A percentile compares a stretch with the other conserved stretches of the same genome.
Conservation (phyloP, 2,797 vertebrate genomes). For the Enteromius viviparus region DNA sequence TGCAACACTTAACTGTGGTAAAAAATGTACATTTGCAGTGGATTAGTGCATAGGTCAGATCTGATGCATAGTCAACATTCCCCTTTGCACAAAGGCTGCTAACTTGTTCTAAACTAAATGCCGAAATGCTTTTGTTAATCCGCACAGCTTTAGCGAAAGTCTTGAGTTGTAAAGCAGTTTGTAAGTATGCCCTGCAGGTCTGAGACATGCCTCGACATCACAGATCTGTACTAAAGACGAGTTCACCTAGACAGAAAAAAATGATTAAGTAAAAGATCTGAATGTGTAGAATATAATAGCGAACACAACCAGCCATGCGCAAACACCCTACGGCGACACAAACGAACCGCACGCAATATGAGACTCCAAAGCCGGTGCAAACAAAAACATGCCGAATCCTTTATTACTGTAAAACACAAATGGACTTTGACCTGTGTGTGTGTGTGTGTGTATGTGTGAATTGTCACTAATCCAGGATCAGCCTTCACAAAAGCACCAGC, state of each 20-base stretch:
- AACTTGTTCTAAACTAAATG: background rate
- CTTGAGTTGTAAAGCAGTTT: background rate
- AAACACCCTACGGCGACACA: background rate
- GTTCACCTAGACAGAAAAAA: conserved; percentile 8
- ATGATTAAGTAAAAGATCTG: background rate
- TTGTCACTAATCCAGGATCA: conserved; percentile 55
- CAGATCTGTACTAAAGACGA: background rate
- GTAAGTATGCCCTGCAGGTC: conserved; percentile 17
- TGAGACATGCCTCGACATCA: background rate
- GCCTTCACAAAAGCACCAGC: conserved; percentile 36
- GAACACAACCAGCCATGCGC: background rate
- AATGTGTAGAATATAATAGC: background rate
- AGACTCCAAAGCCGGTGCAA: background rate
- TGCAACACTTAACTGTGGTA: background rate
- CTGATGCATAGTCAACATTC: background rate
- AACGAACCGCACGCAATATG: background rate
- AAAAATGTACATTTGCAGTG: background rate
- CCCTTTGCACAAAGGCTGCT: background rate
- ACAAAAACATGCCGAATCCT: background rate
- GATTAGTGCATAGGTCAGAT: background rate
- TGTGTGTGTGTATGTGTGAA: conserved; percentile 21
- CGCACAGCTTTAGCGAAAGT: background rate
- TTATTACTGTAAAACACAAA: conserved; percentile 6
- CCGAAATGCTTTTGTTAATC: background rate
- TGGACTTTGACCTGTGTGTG: conserved; percentile 25